Evolutionary conservation across 1,140 invertebrate genomes (phyloP).

Genomic region (Platyscapa corneri): DNA sequence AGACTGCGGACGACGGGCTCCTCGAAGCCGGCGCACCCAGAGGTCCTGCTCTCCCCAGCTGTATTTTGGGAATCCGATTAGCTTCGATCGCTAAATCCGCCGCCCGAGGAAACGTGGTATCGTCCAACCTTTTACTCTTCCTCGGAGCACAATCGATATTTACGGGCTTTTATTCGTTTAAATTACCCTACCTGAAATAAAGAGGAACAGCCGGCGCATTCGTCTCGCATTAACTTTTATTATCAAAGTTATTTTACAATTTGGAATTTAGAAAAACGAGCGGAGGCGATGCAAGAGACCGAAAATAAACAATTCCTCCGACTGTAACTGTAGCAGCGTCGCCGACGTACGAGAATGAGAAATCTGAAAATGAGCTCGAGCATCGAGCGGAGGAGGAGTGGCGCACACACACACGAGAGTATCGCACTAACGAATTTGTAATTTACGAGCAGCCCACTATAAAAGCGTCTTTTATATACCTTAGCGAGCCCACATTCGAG

Average conservation of each 20-base stretch:
- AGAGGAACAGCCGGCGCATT: too few species aligned
- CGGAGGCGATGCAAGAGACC: too few species aligned
- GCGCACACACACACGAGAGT: too few species aligned
- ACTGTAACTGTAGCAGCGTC: not conserved
- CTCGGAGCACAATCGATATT: not conserved
- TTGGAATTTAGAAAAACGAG: not conserved
- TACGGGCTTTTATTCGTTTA: not conserved
- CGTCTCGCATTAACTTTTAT: not conserved
- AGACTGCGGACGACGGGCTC: too few species aligned
- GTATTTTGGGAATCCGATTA: not conserved
- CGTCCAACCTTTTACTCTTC: too few species aligned
- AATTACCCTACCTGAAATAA: too few species aligned
- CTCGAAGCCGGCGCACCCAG: not conserved
- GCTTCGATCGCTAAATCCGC: not conserved
- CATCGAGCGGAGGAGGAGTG: not conserved
- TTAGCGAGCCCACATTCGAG: not conserved
- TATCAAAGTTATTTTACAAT: not conserved
- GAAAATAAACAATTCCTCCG: not conserved
- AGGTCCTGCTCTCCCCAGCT: not conserved
- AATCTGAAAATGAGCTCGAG: not conserved
- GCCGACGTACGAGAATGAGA: not conserved
- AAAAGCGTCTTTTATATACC: slow-evolving; percentile 15
- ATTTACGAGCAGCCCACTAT: slow-evolving; percentile 11
- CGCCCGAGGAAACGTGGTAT: not conserved
- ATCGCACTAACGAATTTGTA: slow-evolving; percentile 37